Evolutionary conservation across 92 coral and sea anemone genomes (phyloP).

Genomic region (Micromussa lordhowensis): DNA sequence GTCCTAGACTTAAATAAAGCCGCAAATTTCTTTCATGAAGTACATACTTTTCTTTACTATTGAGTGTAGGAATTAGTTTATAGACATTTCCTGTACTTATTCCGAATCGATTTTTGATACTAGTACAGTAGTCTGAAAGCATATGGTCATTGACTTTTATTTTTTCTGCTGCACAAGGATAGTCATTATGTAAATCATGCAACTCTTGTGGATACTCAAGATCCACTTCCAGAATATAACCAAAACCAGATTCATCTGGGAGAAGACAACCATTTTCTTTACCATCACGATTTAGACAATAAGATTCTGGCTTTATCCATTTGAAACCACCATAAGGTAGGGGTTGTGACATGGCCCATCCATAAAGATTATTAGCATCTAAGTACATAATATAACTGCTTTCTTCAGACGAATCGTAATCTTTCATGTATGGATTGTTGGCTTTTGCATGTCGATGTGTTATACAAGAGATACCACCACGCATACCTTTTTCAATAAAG

Average conservation of each 20-base stretch:
- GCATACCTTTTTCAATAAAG: conserved; percentile 19
- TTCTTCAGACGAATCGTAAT: neutral
- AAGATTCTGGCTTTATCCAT: too few relatives aligned
- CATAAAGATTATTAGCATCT: too few relatives aligned
- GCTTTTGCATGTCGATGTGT: neutral
- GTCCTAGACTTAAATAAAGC: conserved; percentile 35
- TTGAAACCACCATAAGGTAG: conserved; percentile 2
- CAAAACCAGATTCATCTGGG: too few relatives aligned
- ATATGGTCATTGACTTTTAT: conserved; percentile 21
- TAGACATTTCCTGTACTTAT: too few relatives aligned
- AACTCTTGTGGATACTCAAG: too few relatives aligned
- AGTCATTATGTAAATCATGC: neutral
- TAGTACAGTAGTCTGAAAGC: conserved; percentile 9
- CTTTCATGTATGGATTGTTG: neutral
- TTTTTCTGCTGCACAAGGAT: conserved; percentile 28
- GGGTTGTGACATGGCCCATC: neutral
- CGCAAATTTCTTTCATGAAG: neutral
- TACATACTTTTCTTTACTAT: too few relatives aligned
- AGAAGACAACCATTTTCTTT: too few relatives aligned
- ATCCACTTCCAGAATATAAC: too few relatives aligned
- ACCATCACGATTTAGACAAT: too few relatives aligned
- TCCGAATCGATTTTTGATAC: too few relatives aligned
- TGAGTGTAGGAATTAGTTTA: too few relatives aligned
- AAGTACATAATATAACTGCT: conserved; percentile 7
- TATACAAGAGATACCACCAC: conserved; percentile 14